Evolutionary conservation across 2,113 vertebrate species (phyloP).

Genomic region (Megaleporinus macrocephalus): DNA sequence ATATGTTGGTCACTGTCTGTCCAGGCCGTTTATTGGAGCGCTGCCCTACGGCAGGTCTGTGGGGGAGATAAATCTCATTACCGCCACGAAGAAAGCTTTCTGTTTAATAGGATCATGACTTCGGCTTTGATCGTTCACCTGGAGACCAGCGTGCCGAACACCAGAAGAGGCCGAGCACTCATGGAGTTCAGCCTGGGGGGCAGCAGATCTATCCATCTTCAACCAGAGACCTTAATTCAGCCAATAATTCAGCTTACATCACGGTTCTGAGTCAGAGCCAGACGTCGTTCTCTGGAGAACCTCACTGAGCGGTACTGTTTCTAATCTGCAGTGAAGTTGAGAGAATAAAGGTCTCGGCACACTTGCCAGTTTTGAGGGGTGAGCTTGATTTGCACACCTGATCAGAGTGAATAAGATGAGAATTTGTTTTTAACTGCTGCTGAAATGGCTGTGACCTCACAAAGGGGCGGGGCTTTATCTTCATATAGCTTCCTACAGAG

Average conservation of each 20-base stretch:
- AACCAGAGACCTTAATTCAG: neutral
- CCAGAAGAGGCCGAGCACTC: neutral
- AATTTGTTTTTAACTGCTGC: too few species aligned
- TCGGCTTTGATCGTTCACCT: neutral
- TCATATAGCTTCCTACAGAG: too few species aligned
- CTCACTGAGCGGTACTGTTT: neutral
- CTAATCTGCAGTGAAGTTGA: neutral
- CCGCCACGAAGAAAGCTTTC: neutral
- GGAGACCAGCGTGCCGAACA: neutral
- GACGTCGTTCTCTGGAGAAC: neutral
- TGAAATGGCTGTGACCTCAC: too few species aligned
- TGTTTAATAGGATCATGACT: neutral
- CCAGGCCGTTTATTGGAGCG: neutral
- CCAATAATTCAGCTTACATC: neutral
- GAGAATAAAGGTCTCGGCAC: too few species aligned
- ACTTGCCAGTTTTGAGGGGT: too few species aligned
- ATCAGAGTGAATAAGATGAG: too few species aligned
- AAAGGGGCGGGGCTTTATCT: too few species aligned
- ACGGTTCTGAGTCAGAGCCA: neutral
- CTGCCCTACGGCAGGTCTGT: neutral
- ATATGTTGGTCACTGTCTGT: neutral
- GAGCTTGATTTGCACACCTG: too few species aligned
- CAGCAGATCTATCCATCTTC: neutral
- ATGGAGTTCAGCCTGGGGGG: too few species aligned
- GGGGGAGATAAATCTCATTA: constrained; percentile 7